Conservation (phyloP, 2,113 vertebrate genomes). For the Brachyistius frenatus region DNA sequence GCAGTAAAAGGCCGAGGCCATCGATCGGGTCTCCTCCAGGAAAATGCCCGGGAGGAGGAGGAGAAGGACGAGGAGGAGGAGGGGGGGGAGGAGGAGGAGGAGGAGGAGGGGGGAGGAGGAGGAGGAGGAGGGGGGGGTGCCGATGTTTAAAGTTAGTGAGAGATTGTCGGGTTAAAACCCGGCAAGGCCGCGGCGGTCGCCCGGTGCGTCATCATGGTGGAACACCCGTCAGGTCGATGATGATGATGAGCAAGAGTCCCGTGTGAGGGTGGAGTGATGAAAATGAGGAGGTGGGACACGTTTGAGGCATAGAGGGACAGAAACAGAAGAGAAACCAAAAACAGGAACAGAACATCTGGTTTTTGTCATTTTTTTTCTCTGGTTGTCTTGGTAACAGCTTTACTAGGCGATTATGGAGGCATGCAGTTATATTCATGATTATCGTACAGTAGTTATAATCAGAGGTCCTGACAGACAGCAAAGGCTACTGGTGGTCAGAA, state of each 20-base stretch:
- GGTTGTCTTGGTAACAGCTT: conserved; percentile 91
- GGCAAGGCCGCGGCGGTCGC: conserved; percentile 1
- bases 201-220: conserved; percentile 38
- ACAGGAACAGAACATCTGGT: conserved; percentile 85
- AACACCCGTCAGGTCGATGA: conserved; percentile 37
- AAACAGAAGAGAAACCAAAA: conserved; percentile 64
- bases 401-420: conserved; percentile 95
- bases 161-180: conserved; percentile 54
- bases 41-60: conserved; percentile 37
- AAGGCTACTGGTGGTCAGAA: conserved; percentile 98
- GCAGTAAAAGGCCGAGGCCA: conserved; percentile 65
- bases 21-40: conserved; percentile 71
- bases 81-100: background rate
- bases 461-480: conserved; percentile 96
- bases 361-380: conserved; percentile 74
- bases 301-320: conserved; percentile 53
- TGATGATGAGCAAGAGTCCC: conserved; percentile 3
- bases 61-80: conserved; percentile 6
- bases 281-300: conserved; percentile 31
- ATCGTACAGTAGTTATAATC: conserved; percentile 96
- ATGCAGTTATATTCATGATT: conserved; percentile 98
- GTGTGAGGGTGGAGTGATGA: conserved; percentile 22
- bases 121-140: conserved; percentile 52
- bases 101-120: background rate
- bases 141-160: conserved; percentile 55